Percentiles rank a stretch among this genome's conserved stretches.
phyloP scores from a whole-genome alignment of 2,888 invertebrate genomes.

The Acanthococcus lagerstroemiae region DNA sequence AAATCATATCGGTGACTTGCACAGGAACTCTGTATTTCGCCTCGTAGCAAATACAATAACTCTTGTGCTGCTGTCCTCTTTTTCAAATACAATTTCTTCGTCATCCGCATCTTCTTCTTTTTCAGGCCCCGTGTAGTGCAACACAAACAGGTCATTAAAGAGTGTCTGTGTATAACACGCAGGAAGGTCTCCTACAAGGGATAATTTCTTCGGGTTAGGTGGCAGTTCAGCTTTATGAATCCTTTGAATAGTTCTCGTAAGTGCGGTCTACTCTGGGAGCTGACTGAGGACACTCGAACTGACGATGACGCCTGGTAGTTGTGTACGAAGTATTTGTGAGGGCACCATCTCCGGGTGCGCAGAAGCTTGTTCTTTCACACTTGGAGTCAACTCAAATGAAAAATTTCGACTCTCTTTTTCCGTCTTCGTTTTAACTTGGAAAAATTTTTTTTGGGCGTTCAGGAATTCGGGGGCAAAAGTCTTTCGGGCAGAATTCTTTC shows the following conservation, averaged over 20 bases:
- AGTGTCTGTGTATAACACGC: not conserved
- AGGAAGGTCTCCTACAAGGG: not conserved
- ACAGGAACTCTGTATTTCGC: not conserved
- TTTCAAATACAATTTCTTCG: too few species aligned
- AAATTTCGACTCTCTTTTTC: too few species aligned
- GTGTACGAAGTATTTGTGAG: not conserved
- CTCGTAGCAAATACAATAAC: not conserved
- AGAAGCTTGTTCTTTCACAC: too few species aligned
- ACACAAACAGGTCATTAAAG: not conserved
- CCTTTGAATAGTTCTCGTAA: not conserved
- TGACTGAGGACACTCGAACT: not conserved
- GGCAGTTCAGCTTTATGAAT: not conserved
- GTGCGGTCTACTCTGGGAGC: not conserved
- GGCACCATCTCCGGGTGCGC: too few species aligned
- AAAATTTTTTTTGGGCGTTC: too few species aligned
- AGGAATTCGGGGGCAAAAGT: too few species aligned
- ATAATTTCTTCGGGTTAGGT: not conserved
- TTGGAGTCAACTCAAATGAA: too few species aligned
- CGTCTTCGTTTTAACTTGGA: too few species aligned
- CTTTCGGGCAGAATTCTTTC: too few species aligned
- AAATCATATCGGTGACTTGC: not conserved
- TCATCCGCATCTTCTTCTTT: not conserved
- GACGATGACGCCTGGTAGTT: not conserved
- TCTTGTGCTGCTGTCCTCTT: not conserved
- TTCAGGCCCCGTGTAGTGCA: not conserved